Evolutionary conservation across 2,888 invertebrate genomes (phyloP).

Genomic region (Escarpia spicata): DNA sequence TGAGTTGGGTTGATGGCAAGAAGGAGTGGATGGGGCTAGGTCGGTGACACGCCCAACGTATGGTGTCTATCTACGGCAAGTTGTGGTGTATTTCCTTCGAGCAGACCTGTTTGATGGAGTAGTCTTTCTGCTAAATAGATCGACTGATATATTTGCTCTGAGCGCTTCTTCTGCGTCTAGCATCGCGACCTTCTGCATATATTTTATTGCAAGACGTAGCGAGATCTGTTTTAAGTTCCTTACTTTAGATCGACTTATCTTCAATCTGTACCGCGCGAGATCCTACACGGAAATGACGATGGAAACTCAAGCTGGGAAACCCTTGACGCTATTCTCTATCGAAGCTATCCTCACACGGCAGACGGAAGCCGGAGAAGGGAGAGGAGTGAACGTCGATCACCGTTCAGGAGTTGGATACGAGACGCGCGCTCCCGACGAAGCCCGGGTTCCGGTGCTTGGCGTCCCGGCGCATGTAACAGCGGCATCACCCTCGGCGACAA

Average conservation of each 20-base stretch:
- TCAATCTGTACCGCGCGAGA: background rate
- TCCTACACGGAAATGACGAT: background rate
- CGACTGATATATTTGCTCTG: background rate
- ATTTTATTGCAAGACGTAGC: conserved; percentile 4
- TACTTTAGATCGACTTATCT: background rate
- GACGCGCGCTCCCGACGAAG: background rate
- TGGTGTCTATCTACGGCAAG: background rate
- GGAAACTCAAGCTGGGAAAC: background rate
- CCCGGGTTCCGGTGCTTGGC: background rate
- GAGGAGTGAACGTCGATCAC: background rate
- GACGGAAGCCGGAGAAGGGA: background rate
- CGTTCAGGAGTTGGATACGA: background rate
- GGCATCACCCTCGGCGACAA: background rate
- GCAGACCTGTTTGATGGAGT: conserved; percentile 11
- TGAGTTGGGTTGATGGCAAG: background rate
- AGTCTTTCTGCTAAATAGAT: background rate
- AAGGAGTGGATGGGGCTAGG: background rate
- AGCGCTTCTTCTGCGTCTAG: background rate
- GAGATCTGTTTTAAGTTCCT: background rate
- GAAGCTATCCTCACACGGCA: background rate
- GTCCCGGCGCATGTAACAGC: background rate
- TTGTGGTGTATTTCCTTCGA: background rate
- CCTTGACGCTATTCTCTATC: background rate
- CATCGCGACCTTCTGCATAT: background rate
- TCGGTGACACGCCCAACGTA: background rate